Percentiles rank a stretch among this genome's conserved stretches.
These are phyloP conservation scores for Forbesichthys agassizii DNA, from an alignment of 2,113 vertebrate species.

Conservation along the genomic window DNA sequence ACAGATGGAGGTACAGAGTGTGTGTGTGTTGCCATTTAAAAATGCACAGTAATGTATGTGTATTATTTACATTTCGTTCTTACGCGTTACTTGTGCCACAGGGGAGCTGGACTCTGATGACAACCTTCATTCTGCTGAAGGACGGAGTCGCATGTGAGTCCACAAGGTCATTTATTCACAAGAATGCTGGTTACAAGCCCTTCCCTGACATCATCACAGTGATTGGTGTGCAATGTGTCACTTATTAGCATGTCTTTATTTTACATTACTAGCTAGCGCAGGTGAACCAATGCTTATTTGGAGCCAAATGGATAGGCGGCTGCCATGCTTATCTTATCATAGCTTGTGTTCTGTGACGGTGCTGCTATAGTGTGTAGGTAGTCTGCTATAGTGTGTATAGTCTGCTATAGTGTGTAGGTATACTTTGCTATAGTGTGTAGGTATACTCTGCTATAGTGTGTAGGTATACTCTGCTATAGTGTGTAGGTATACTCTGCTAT, in stretches of 20 bases:
- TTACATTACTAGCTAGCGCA: not conserved
- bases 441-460: too few species aligned
- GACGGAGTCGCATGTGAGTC: constrained; percentile 76
- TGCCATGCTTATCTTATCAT: too few species aligned
- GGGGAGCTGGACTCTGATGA: constrained; percentile 81
- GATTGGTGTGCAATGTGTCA: not conserved
- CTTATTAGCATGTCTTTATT: not conserved
- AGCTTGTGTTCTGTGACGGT: too few species aligned
- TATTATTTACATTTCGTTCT: not conserved
- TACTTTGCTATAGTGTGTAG: too few species aligned
- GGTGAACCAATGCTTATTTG: constrained; percentile 25
- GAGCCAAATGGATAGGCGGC: not conserved
- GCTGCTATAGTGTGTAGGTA: too few species aligned
- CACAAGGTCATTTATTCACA: not conserved
- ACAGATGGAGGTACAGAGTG: constrained; percentile 69
- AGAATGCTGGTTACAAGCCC: too few species aligned
- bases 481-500: too few species aligned
- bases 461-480: too few species aligned
- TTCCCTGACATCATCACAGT: too few species aligned
- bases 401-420: constrained; percentile 11
- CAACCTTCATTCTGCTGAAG: constrained; percentile 68
- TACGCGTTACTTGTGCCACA: constrained; percentile 58
- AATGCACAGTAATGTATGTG: constrained; percentile 1
- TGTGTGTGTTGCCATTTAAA: constrained; percentile 22
- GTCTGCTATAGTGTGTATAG: not conserved